Percentiles rank a stretch among this genome's conserved stretches.
Conservation (phyloP, 1,140 invertebrate species). For the Drosophila triauraria region DNA sequence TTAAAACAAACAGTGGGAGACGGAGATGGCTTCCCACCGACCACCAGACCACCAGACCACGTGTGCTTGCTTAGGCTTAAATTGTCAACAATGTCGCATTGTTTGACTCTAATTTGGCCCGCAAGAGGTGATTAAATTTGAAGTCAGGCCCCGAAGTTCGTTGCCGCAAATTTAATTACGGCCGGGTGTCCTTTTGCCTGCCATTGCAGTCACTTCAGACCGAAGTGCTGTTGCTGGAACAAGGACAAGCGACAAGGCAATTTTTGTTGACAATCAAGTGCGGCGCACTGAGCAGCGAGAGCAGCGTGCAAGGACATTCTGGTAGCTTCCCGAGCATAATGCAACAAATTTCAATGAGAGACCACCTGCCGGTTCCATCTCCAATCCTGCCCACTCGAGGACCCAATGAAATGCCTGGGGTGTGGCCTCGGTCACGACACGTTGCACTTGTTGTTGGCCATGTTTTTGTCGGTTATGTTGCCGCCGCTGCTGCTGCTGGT, state of each 20-base stretch:
- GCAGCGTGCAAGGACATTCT: conserved; percentile 64
- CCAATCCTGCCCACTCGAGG: conserved; percentile 28
- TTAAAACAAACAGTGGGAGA: not conserved
- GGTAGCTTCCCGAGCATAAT: conserved; percentile 68
- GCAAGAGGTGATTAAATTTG: conserved; percentile 28
- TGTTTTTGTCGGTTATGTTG: conserved; percentile 50
- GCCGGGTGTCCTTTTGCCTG: conserved; percentile 69
- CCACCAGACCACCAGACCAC: conserved; percentile 9
- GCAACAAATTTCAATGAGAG: conserved; percentile 79
- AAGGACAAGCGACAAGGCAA: conserved; percentile 64
- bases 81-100: conserved; percentile 59
- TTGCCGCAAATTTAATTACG: conserved; percentile 71
- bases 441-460: conserved; percentile 51
- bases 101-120: conserved; percentile 52
- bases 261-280: conserved; percentile 81
- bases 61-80: conserved; percentile 61
- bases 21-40: too few species aligned
- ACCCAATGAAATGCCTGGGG: conserved; percentile 56
- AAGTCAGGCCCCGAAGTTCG: not conserved
- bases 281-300: conserved; percentile 44
- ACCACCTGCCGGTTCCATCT: conserved; percentile 51
- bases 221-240: conserved; percentile 46
- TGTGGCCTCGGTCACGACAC: conserved; percentile 70
- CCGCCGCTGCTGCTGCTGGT: conserved; percentile 5
- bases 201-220: conserved; percentile 69